Base-by-base conservation (phyloP, 2,113 vertebrate genomes). In the Erinaceus europaeus region DNA sequence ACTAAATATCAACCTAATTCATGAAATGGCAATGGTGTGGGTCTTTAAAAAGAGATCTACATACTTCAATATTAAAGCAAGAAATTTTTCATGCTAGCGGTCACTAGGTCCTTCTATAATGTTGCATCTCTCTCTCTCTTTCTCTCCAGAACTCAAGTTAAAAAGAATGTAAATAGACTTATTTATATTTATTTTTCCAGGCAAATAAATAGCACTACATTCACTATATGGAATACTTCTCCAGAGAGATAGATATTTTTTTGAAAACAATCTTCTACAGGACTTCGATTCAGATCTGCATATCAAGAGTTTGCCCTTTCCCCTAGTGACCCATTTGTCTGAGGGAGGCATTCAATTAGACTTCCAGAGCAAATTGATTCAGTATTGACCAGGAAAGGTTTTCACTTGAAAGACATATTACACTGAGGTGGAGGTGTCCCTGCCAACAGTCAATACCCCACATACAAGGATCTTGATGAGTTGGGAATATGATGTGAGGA, bases 311-410 rank as follows among this genome's bases (percentile, higher is more conserved):
- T 75, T 84, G 23, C 77, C 86, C 87, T 93, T 91, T 92, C 84
- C 91, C 88, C 91, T 2, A 0, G 76, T 81, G 93, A 94, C 92
- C 93, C 85, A 93, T 94, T 94, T 94, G 94, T 94, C 92, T 84
- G 61, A 93, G 75, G 94, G 81, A 96, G 90, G 89, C 93, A 92
- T 93, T 94, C 90, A 94, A 93, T 94, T 94, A 94, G 92, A 32
- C 92, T 86, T 89, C 84, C 84, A 81, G 92, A 82, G 78, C 21
- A 75, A 87, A 95, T 79, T 75, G 94, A 94, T 91, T 94, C 77
- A 55, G 75, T 90, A 93, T 94, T 92, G 93, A 95, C 81, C 93
- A 93, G 65, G 27, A 90, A 91, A 83, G 55, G 7, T 69, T 92
- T 88, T 57, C 74, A 78, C 88, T 84, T 93, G 93, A 90, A 92